Evolutionary conservation across 2,888 invertebrate species (phyloP), one percentile per base, ranked within the genome.

Genomic region (Ptycholaimellus sp.): DNA sequence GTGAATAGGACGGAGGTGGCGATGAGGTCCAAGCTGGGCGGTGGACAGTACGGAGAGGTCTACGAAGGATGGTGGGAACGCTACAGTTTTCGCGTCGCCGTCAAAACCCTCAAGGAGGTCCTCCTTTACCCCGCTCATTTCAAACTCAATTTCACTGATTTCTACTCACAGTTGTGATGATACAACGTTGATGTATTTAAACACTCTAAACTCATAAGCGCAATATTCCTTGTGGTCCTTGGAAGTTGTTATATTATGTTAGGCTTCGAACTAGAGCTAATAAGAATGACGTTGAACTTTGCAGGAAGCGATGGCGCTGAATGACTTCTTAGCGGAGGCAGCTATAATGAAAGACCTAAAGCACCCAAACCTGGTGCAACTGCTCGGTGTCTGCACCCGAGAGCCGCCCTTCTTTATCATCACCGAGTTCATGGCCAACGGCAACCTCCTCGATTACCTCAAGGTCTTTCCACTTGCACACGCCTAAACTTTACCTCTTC

Each of bases 311-410:
- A 96, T 96, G 93, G 90, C 90, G 11, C 67, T 96, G 40, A 90
- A 93, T 61, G 96, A 96, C 63, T 96, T 99, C 64, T 68, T 99
- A 35, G 93, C 90, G 58, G 96, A 96, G 64, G 96, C 96, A 2
- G 78, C 82, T 37, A 87, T 99, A 39, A 99, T 99, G 96, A 99
- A 99, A 60, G 90, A 90, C 65, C 87, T 99, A 83, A 82, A 85
- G 51, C 96, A 99, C 66, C 78, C 85, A 20, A 99, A 96, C 68
- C 69, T 99, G 51, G 93, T 99, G 44, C 87, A 93, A 61, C 68
- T 96, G 46, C 72, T 96, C 57, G 96, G 90, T 44, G 93, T 96
- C 20, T 96, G 93, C 65, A 96, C 90, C 1, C 68, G 90, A 39
- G 93, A 96, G 63, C 87, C 93, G 11, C 96, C 96, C 3, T 96